Evolutionary conservation across 2,797 vertebrate species (phyloP).

Genomic region (Cygnus olor): DNA sequence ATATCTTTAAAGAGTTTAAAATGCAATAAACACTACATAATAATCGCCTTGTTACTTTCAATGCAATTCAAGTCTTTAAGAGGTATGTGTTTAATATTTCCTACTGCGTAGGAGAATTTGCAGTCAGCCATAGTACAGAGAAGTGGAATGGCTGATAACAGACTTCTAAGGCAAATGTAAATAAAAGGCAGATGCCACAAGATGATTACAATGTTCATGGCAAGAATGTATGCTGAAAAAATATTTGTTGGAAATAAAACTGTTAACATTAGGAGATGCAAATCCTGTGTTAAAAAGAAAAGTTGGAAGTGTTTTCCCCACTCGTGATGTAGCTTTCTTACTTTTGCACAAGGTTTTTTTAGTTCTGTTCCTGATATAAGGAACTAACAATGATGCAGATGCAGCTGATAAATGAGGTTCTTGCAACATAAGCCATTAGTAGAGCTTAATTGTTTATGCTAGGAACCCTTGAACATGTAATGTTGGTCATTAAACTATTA

Average conservation of each 20-base stretch:
- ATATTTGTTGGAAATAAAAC: conserved; percentile 44
- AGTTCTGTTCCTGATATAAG: conserved; percentile 75
- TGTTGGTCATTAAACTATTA: conserved; percentile 37
- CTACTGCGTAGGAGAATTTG: conserved; percentile 84
- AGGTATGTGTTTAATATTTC: conserved; percentile 88
- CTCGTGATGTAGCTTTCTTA: conserved; percentile 67
- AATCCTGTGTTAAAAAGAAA: conserved; percentile 55
- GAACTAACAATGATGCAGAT: conserved; percentile 64
- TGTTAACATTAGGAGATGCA: conserved; percentile 35
- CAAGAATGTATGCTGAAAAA: conserved; percentile 68
- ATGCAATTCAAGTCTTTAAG: conserved; percentile 86
- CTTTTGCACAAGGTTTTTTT: conserved; percentile 48
- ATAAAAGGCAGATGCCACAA: conserved; percentile 58
- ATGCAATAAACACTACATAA: conserved; percentile 84
- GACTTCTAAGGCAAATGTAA: conserved; percentile 68
- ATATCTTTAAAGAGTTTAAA: conserved; percentile 85
- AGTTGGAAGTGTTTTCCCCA: conserved; percentile 37
- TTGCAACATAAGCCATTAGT: conserved; percentile 50
- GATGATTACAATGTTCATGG: conserved; percentile 51
- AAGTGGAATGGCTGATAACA: conserved; percentile 75
- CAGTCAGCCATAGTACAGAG: conserved; percentile 74
- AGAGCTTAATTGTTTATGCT: conserved; percentile 35
- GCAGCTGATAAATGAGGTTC: conserved; percentile 62
- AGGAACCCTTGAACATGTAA: conserved; percentile 28
- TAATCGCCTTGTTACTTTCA: conserved; percentile 86